Percentiles rank a stretch among this genome's conserved stretches.
Evolutionary conservation across 2,797 vertebrate species (phyloP).

Genomic region (Poecilia velifera): DNA sequence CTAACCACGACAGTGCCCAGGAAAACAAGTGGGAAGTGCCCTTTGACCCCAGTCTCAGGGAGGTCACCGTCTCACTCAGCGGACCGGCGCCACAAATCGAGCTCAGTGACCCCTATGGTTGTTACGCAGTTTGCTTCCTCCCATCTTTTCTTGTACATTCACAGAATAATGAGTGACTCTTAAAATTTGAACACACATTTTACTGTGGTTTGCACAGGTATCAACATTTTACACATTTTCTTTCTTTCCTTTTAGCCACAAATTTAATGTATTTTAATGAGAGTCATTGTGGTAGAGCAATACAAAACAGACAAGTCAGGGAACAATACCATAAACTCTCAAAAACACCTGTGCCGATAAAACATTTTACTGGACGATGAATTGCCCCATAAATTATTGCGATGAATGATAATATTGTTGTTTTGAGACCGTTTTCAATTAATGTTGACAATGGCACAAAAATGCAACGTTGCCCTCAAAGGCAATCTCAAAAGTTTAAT

Average conservation of each 20-base stretch:
- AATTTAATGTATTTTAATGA: neutral
- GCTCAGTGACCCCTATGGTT: slow-evolving; percentile 89
- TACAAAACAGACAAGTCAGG: neutral
- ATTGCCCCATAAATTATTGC: too few relatives aligned
- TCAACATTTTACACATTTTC: neutral
- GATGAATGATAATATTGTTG: too few relatives aligned
- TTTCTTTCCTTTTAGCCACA: neutral
- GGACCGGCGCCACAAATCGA: slow-evolving; percentile 88
- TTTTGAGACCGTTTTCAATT: too few relatives aligned
- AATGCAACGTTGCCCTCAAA: too few relatives aligned
- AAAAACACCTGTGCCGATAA: neutral
- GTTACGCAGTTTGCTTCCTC: neutral
- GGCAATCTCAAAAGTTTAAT: too few relatives aligned
- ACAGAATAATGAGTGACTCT: neutral
- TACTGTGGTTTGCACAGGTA: neutral
- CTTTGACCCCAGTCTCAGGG: slow-evolving; percentile 92
- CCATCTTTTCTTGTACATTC: neutral
- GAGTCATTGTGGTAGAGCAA: neutral
- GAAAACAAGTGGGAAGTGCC: slow-evolving; percentile 88
- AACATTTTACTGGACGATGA: too few relatives aligned
- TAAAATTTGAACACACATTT: neutral
- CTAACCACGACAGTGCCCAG: slow-evolving; percentile 86
- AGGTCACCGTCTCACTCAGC: slow-evolving; percentile 93
- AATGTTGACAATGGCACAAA: too few relatives aligned
- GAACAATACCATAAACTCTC: neutral